Evolutionary conservation across 2,113 vertebrate species (phyloP).

Genomic region (Pteruthius melanotis): DNA sequence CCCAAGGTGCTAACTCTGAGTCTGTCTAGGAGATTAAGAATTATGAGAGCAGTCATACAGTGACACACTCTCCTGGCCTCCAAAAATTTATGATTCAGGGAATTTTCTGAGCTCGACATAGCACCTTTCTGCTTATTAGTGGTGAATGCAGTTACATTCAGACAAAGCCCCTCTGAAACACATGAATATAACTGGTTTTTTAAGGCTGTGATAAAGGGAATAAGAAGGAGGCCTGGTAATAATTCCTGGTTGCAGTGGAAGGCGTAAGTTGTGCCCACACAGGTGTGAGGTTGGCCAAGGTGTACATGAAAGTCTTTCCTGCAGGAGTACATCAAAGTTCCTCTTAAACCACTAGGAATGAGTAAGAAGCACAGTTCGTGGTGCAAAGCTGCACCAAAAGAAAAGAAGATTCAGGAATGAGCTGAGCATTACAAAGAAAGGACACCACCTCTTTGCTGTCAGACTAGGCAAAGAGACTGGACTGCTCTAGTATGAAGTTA

Average conservation of each 20-base stretch:
- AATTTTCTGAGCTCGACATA: neutral
- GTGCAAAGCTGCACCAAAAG: neutral
- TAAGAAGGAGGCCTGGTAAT: neutral
- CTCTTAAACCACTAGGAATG: neutral
- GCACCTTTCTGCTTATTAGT: neutral
- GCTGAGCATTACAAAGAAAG: neutral
- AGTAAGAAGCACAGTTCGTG: fast-evolving
- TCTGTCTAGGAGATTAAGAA: neutral
- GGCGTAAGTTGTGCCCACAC: neutral
- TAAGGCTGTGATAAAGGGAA: neutral
- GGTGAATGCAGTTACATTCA: neutral
- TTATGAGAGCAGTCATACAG: neutral
- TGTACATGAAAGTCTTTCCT: neutral
- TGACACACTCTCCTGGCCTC: neutral
- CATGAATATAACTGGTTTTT: neutral
- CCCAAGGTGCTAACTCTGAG: neutral
- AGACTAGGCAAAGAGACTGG: neutral
- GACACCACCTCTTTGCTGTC: neutral
- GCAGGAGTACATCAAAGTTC: neutral
- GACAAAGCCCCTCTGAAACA: neutral
- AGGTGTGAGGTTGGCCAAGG: neutral
- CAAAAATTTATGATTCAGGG: neutral
- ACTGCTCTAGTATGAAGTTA: neutral
- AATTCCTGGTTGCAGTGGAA: neutral
- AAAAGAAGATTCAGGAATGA: neutral